These are phyloP conservation scores for Gymnocephalus cernua DNA, from an alignment of 2,113 vertebrate species.

Conservation along the genomic window DNA sequence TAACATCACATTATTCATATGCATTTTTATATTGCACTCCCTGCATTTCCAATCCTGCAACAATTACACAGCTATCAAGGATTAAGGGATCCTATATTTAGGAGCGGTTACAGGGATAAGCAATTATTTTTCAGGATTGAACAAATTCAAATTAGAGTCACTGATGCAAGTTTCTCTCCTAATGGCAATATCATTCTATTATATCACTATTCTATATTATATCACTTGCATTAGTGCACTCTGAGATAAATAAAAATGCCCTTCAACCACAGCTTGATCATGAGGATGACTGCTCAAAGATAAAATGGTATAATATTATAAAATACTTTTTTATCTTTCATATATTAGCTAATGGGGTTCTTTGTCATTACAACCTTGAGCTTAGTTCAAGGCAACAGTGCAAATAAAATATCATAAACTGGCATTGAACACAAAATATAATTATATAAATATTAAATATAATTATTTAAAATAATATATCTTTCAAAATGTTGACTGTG, in stretches of 20 bases:
- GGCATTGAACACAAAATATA: constrained; percentile 9
- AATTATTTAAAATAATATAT: too few relatives aligned
- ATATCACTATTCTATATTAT: constrained; percentile 31
- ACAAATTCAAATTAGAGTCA: constrained; percentile 65
- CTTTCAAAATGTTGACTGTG: constrained; percentile 4
- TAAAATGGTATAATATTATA: not conserved
- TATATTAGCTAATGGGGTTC: not conserved
- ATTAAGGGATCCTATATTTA: constrained; percentile 73
- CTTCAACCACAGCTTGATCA: constrained; percentile 20
- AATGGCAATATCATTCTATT: constrained; percentile 38
- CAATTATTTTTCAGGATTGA: constrained; percentile 67
- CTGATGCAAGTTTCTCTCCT: constrained; percentile 26
- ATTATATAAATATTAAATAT: too few relatives aligned
- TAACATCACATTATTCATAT: constrained; percentile 74
- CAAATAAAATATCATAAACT: not conserved
- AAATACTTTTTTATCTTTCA: not conserved
- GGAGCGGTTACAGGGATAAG: constrained; percentile 63
- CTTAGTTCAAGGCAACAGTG: not conserved
- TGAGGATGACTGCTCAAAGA: constrained; percentile 10
- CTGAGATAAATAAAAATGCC: constrained; percentile 36
- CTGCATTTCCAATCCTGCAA: constrained; percentile 66
- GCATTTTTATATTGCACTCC: constrained; percentile 57
- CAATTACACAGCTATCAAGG: constrained; percentile 74
- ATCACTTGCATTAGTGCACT: constrained; percentile 15
- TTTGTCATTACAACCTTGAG: not conserved